A percentile compares a stretch with the other conserved stretches of the same genome.
Conservation (phyloP, 2,113 vertebrate genomes). For the Pluvianellus socialis region DNA sequence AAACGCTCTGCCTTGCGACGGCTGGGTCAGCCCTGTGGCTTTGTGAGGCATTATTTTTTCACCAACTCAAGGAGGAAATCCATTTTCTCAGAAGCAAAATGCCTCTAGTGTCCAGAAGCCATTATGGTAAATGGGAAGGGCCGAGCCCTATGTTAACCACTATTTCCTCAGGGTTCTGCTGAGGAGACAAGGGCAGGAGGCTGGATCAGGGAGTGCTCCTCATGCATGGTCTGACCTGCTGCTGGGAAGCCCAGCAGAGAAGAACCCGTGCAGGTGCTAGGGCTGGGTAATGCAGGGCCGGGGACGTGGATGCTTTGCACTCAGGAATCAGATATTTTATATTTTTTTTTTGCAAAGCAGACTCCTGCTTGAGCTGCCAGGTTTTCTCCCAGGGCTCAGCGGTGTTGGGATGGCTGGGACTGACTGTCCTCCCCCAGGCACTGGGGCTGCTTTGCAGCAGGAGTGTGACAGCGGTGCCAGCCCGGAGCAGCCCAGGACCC, state of each 20-base stretch:
- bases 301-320: rapidly evolving
- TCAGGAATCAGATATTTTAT: not conserved
- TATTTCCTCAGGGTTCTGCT: not conserved
- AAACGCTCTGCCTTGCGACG: rapidly evolving
- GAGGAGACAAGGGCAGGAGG: not conserved
- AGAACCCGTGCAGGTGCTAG: not conserved
- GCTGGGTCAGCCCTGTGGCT: not conserved
- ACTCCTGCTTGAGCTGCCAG: not conserved
- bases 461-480: rapidly evolving
- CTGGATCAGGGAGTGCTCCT: not conserved
- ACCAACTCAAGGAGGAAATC: not conserved
- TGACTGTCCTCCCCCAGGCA: not conserved
- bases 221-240: not conserved
- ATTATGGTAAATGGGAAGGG: not conserved
- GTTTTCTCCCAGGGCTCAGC: not conserved
- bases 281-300: rapidly evolving
- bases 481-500: not conserved
- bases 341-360: not conserved
- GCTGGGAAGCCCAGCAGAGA: not conserved
- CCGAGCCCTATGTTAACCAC: not conserved
- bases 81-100: not conserved
- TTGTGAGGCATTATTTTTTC: not conserved
- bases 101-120: not conserved
- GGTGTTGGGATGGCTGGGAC: not conserved
- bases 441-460: not conserved